Evolutionary conservation across 2,888 invertebrate species (phyloP), one percentile per base, ranked within the genome.

Genomic region (Ochlodes sylvanus): DNA sequence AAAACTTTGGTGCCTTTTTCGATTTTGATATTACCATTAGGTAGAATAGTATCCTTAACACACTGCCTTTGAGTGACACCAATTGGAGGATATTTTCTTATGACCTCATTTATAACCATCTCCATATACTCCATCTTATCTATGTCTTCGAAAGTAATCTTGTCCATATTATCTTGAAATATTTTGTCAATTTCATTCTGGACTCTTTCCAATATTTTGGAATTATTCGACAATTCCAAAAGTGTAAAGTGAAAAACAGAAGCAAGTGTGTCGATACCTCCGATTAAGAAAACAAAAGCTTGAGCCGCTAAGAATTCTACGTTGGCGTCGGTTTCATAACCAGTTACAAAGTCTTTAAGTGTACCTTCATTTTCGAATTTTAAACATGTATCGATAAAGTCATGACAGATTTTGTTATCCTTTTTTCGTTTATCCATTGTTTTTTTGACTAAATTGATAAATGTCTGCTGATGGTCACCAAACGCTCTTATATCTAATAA

Each of bases 231-330:
- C 12, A 92, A 71, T 68, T 86, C 81, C 34, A 87, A 82, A 0
- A 88, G 71, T 7, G 80, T 69, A 58, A 83, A 89, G 9, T 83
- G 77, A 71, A 90, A 76, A 1, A 84, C 76, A 0, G 83, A 82
- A 1, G 92, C 83, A 0, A 87, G 85, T 10, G 89, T 90, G 70
- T 90, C 90, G 63, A 85, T 89, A 0, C 92, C 92, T 2, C 85
- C 92, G 2, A 84, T 15, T 44, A 92, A 92, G 69, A 93, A 93
- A 71, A 92, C 86, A 63, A 93, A 90, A 0, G 90, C 89, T 73
- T 93, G 92, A 1, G 91, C 88, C 2, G 89, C 87, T 32, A 92
- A 50, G 1, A 90, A 15, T 75, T 76, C 76, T 12, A 83, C 78
- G 2, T 80, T 79, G 6, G 81, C 70, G n/a, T 81, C 76, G 9